Percentiles rank a stretch among this genome's conserved stretches.
Evolutionary conservation across 2,113 vertebrate species (phyloP).

Genomic region (Amazona guildingii): DNA sequence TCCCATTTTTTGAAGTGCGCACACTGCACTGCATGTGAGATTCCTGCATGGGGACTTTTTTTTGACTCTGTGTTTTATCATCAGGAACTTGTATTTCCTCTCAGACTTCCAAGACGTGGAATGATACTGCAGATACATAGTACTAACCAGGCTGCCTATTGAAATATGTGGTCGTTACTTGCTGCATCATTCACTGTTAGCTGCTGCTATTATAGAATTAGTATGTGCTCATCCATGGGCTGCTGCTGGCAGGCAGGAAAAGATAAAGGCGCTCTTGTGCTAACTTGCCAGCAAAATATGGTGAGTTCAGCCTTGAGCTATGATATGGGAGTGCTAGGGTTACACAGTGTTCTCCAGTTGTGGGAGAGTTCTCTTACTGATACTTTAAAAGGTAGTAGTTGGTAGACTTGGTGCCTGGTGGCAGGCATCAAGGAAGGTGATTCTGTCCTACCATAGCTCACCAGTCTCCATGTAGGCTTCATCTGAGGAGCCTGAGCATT

Average conservation of each 20-base stretch:
- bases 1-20: background rate
- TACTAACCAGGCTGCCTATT: background rate
- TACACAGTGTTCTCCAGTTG: background rate
- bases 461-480: background rate
- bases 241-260: background rate
- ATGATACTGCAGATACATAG: background rate
- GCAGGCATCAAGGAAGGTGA: background rate
- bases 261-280: background rate
- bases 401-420: background rate
- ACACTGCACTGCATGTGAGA: accelerated
- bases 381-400: background rate
- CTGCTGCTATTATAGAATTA: background rate
- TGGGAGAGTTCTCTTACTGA: background rate
- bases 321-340: background rate
- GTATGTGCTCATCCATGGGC: background rate
- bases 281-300: background rate
- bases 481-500: background rate
- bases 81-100: background rate
- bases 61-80: background rate
- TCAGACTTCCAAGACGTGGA: background rate
- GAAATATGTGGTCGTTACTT: background rate
- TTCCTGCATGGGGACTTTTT: background rate
- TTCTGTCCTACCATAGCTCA: background rate
- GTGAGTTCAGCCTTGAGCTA: background rate
- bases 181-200: background rate